Conservation (phyloP, 2,797 vertebrate genomes). For the Triplophysa yarkandensis region DNA sequence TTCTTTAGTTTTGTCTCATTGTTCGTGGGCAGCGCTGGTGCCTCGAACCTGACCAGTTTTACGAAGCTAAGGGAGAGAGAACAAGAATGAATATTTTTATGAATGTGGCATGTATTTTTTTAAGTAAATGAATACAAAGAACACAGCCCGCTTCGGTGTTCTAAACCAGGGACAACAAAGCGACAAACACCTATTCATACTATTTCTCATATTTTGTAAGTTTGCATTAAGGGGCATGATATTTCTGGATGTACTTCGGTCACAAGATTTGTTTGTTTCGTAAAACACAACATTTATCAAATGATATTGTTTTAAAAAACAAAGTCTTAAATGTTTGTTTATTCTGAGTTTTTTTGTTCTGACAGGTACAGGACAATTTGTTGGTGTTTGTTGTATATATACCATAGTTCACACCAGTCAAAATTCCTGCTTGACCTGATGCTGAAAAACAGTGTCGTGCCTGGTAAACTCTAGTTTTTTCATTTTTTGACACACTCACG, state of each 20-base stretch:
- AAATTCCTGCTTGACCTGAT: not conserved
- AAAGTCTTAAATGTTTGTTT: not conserved
- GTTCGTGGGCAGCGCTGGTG: slow-evolving; percentile 81
- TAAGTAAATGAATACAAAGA: not conserved
- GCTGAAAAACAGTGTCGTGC: not conserved
- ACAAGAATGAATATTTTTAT: not conserved
- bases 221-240: not conserved
- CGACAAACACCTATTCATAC: not conserved
- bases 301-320: not conserved
- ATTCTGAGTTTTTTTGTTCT: not conserved
- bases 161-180: not conserved
- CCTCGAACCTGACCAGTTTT: slow-evolving; percentile 80
- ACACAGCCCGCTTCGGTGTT: too few relatives aligned
- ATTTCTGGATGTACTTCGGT: not conserved
- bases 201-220: too few relatives aligned
- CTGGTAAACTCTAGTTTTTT: not conserved
- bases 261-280: not conserved
- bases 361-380: not conserved
- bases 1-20: slow-evolving; percentile 64
- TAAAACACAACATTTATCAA: too few relatives aligned
- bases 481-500: not conserved
- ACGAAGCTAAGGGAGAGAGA: slow-evolving; percentile 73
- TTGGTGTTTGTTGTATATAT: not conserved
- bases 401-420: not conserved
- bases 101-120: not conserved